Percentiles rank a stretch among this genome's conserved stretches.
Evolutionary conservation across 2,113 vertebrate species (phyloP).

Genomic region (Oplegnathus fasciatus): DNA sequence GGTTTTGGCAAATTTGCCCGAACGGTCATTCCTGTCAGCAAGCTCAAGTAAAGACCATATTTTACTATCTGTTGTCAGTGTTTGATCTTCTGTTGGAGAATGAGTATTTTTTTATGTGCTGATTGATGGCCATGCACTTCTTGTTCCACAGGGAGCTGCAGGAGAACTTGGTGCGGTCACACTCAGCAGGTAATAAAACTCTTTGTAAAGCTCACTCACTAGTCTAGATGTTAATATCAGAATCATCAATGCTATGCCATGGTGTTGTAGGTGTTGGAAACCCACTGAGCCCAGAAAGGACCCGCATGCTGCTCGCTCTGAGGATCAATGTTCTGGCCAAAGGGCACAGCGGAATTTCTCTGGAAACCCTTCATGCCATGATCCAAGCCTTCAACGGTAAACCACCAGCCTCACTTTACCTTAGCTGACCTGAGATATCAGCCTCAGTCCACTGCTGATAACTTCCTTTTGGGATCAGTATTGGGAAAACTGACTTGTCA

Average conservation of each 20-base stretch:
- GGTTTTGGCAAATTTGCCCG: slow-evolving; percentile 99
- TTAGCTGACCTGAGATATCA: slow-evolving; percentile 18
- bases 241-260: slow-evolving; percentile 27
- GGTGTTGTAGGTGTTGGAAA: slow-evolving; percentile 92
- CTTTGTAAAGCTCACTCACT: neutral
- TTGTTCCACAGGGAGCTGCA: slow-evolving; percentile 91
- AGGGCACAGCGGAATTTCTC: slow-evolving; percentile 96
- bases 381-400: slow-evolving; percentile 95
- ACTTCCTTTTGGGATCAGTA: neutral
- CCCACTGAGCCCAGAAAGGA: slow-evolving; percentile 93
- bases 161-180: slow-evolving; percentile 96
- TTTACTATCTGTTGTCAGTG: neutral
- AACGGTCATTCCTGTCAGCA: slow-evolving; percentile 93
- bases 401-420: neutral
- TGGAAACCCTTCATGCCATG: slow-evolving; percentile 93
- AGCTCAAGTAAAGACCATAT: slow-evolving; percentile 88
- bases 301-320: slow-evolving; percentile 96
- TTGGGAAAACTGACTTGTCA: neutral
- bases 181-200: slow-evolving; percentile 91
- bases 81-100: neutral
- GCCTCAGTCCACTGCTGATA: neutral
- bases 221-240: neutral
- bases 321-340: slow-evolving; percentile 98
- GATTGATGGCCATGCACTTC: slow-evolving; percentile 28
- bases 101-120: neutral